Conservation (phyloP, 2,888 invertebrate genomes). For the Drosophila putrida region DNA sequence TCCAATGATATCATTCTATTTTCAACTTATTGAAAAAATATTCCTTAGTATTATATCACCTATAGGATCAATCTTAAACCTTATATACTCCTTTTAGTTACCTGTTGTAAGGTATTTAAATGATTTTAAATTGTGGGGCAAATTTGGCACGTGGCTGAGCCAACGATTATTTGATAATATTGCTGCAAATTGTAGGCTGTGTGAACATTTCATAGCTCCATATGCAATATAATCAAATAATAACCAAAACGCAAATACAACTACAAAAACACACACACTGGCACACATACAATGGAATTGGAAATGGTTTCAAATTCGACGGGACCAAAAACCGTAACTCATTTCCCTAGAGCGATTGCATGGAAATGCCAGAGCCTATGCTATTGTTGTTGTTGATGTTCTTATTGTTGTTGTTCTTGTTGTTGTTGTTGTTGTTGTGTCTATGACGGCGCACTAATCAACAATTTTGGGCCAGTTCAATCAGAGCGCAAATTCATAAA, state of each 20-base stretch:
- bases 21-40: too few relatives aligned
- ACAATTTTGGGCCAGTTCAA: constrained; percentile 73
- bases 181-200: constrained; percentile 21
- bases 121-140: constrained; percentile 23
- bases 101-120: not conserved
- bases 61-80: too few relatives aligned
- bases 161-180: constrained; percentile 15
- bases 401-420: constrained; percentile 29
- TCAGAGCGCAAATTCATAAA: constrained; percentile 78
- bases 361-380: constrained; percentile 29
- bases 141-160: constrained; percentile 31
- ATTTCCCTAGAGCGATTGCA: constrained; percentile 68
- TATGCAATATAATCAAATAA: constrained; percentile 58
- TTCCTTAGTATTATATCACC: too few relatives aligned
- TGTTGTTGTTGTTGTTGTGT: constrained; percentile 46
- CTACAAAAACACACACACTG: constrained; percentile 5
- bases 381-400: constrained; percentile 34
- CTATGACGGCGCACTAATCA: constrained; percentile 75
- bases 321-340: constrained; percentile 59
- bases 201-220: constrained; percentile 21
- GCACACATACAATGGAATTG: constrained; percentile 16
- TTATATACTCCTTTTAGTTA: not conserved
- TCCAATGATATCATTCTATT: too few relatives aligned
- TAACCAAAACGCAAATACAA: constrained; percentile 33
- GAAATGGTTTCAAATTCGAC: constrained; percentile 34